phyloP scores from a whole-genome alignment of 1,140 invertebrate species.

The Onthophagus taurus region DNA sequence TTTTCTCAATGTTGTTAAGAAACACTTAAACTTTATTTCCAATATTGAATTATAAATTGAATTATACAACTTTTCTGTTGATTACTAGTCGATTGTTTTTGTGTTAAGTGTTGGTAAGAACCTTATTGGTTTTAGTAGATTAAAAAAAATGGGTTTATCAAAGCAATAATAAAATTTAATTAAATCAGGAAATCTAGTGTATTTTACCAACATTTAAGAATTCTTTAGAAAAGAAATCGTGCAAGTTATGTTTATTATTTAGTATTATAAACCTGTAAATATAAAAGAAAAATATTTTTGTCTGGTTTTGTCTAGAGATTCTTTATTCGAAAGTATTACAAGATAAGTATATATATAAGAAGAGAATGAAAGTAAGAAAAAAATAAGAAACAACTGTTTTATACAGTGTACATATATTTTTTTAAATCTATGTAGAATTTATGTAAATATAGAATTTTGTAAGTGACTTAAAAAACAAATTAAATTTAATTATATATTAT shows the following conservation, averaged over 20 bases:
- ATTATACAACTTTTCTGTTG: neutral
- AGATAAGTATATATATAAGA: no score
- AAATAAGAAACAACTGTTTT: slow-evolving; percentile 2
- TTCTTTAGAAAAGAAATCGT: neutral
- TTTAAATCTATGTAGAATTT: slow-evolving; percentile 9
- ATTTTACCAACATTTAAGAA: no score
- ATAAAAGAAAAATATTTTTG: slow-evolving; percentile 3
- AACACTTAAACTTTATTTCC: neutral
- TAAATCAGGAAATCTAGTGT: no score
- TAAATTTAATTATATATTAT: no score
- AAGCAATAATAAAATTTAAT: slow-evolving; percentile 1
- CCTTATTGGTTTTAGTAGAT: slow-evolving; percentile 1
- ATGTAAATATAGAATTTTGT: neutral
- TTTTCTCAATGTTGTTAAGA: neutral
- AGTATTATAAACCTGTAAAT: neutral
- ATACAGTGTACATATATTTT: slow-evolving; percentile 12
- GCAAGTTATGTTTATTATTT: slow-evolving; percentile 4
- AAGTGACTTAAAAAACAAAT: slow-evolving; percentile 1
- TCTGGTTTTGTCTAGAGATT: slow-evolving; percentile 1
- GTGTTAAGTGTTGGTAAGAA: neutral
- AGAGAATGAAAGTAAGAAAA: no score
- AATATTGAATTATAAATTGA: neutral
- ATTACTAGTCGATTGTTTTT: neutral
- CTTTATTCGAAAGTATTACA: neutral
- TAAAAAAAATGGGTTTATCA: neutral